Evolutionary conservation across 2,113 vertebrate species (phyloP).

Genomic region (Mungos mungo): DNA sequence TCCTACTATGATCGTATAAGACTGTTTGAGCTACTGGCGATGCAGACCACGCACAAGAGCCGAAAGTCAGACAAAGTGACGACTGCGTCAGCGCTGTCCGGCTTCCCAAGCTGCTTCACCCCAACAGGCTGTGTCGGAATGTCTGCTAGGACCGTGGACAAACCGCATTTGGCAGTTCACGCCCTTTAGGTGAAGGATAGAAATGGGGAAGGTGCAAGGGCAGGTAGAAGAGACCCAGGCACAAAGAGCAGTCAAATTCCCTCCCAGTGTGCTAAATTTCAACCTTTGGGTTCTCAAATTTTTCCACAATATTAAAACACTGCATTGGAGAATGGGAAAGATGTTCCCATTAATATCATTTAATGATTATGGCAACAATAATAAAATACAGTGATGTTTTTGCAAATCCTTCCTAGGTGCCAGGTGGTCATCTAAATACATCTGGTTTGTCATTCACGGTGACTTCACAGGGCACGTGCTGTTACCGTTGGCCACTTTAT

Average conservation of each 20-base stretch:
- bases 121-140: neutral
- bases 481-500: neutral
- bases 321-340: neutral
- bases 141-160: neutral
- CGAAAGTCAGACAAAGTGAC: neutral
- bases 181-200: neutral
- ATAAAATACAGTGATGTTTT: neutral
- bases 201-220: neutral
- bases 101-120: neutral
- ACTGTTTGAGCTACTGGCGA: neutral
- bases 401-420: neutral
- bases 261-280: neutral
- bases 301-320: neutral
- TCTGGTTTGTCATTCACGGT: neutral
- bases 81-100: too few relatives aligned
- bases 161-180: neutral
- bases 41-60: neutral
- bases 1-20: neutral
- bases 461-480: neutral
- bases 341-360: neutral
- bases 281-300: neutral
- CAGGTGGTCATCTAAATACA: neutral
- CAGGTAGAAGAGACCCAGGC: neutral
- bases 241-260: neutral
- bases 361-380: neutral